phyloP scores from a whole-genome alignment of 2,888 invertebrate genomes.

The Cynaeus angustus region DNA sequence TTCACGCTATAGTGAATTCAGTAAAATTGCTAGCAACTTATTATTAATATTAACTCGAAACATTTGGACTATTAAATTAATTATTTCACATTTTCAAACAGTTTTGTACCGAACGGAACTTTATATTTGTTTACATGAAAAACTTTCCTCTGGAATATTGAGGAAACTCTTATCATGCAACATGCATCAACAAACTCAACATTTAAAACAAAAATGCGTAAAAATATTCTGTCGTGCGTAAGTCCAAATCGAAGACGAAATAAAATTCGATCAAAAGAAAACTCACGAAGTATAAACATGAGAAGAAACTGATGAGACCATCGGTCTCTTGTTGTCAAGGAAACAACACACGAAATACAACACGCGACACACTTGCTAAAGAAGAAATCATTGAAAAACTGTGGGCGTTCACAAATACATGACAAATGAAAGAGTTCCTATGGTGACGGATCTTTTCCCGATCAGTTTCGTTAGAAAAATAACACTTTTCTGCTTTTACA shows the following conservation, averaged over 20 bases:
- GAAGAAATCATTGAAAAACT: slow-evolving; percentile 53
- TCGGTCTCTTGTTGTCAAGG: slow-evolving; percentile 51
- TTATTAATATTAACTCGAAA: slow-evolving; percentile 2
- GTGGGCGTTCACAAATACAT: slow-evolving; percentile 56
- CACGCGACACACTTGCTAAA: slow-evolving; percentile 49
- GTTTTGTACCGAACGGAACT: background rate
- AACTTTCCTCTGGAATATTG: no score
- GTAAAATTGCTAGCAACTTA: slow-evolving; percentile 1
- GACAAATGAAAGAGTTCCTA: slow-evolving; percentile 57
- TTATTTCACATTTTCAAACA: slow-evolving; percentile 15
- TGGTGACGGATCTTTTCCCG: slow-evolving; percentile 49
- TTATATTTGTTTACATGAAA: no score
- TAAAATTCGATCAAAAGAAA: slow-evolving; percentile 52
- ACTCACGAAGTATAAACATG: slow-evolving; percentile 49
- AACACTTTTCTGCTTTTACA: slow-evolving; percentile 4
- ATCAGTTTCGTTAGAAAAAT: slow-evolving; percentile 19
- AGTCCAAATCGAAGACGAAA: slow-evolving; percentile 42
- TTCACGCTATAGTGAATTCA: slow-evolving; percentile 18
- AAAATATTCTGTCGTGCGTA: slow-evolving; percentile 22
- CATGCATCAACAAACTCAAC: slow-evolving; percentile 16
- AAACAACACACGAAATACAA: slow-evolving; percentile 52
- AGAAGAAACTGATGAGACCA: slow-evolving; percentile 50
- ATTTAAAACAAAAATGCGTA: slow-evolving; percentile 36
- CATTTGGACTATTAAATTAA: slow-evolving; percentile 24
- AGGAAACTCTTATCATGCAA: slow-evolving; percentile 4